A percentile compares a stretch with the other conserved stretches of the same genome.
These are phyloP conservation scores for Bombus breviceps DNA, from an alignment of 1,140 invertebrate species.

Conservation along the genomic window DNA sequence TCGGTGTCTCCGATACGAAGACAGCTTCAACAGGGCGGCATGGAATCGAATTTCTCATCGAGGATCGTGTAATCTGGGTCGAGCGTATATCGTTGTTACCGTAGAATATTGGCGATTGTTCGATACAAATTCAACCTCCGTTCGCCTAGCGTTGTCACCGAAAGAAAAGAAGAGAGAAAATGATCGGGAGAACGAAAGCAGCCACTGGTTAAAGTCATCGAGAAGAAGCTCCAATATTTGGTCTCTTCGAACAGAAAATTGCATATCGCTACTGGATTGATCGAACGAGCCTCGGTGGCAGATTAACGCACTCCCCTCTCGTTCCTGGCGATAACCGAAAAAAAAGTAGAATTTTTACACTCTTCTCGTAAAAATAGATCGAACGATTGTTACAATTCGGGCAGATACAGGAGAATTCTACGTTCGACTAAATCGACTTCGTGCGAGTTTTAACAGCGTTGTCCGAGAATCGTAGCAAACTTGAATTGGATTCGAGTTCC, in stretches of 20 bases:
- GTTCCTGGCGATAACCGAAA: background rate
- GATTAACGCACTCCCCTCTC: background rate
- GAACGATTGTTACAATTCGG: background rate
- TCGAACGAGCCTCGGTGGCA: background rate
- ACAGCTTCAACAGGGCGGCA: background rate
- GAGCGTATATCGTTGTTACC: background rate
- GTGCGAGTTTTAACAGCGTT: background rate
- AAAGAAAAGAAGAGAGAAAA: background rate
- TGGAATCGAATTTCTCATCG: slow-evolving; percentile 34
- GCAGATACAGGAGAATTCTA: no score
- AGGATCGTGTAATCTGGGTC: slow-evolving; percentile 24
- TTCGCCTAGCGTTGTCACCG: no score
- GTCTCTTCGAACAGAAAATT: slow-evolving; percentile 23
- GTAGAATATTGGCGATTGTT: slow-evolving; percentile 14
- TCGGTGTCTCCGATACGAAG: slow-evolving; percentile 20
- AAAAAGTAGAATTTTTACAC: background rate
- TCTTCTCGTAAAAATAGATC: background rate
- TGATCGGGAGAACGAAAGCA: background rate
- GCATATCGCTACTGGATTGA: slow-evolving; percentile 1
- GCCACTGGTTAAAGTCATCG: background rate
- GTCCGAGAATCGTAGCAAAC: no score
- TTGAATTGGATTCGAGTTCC: background rate
- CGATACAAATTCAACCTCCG: slow-evolving; percentile 25
- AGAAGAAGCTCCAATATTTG: slow-evolving; percentile 7
- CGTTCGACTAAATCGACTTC: background rate